Evolutionary conservation across 1,140 invertebrate species (phyloP), one percentile per base, ranked within the genome.

Genomic region (Drosophila pruinosa): DNA sequence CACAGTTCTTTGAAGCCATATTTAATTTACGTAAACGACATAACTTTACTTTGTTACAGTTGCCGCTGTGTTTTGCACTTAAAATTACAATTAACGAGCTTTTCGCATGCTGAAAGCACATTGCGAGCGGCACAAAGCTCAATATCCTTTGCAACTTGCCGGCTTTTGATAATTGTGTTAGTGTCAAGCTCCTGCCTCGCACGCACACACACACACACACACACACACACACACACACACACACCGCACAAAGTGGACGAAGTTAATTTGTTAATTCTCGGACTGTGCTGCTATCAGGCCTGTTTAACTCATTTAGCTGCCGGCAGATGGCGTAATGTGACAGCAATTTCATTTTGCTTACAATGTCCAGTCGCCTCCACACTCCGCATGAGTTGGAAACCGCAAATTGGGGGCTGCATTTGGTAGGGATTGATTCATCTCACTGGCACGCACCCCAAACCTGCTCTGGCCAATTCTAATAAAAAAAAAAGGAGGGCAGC

Each of bases 341-440:
- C 54, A 57, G 17, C 12, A 39, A 24, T 59, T 24, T 36, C 61
- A 54, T 54, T 63, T 31, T 28, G 50, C 28, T 21, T 34, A 19
- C 50, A 36, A 54, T 43, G 41, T 43, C 41, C 28, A 31, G n/a
- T 21, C 10, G 7, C n/a, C 17, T 52, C 24, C 28, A 28, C 10
- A 3, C 6, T 43, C 3, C 41, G 19, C 19, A 21, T n/a, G 8
- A 19, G n/a, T 5, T 10, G 8, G 58, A 31, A 61, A 61, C 28
- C 62, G n/a, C 43, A 48, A 48, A 59, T 39, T 58, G 64, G 14
- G n/a, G 39, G 12, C 52, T 1, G 7, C 34, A 17, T 10, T 41
- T 14, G 31, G 41, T 21, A 15, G 38, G 41, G 45, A 67, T 59
- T 67, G 54, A 67, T 67, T 67, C 64, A 67, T 59, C 41, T 22